A percentile compares a stretch with the other conserved stretches of the same genome.
Evolutionary conservation across 2,888 invertebrate genomes (phyloP).

Genomic region (Oscheius sp.): DNA sequence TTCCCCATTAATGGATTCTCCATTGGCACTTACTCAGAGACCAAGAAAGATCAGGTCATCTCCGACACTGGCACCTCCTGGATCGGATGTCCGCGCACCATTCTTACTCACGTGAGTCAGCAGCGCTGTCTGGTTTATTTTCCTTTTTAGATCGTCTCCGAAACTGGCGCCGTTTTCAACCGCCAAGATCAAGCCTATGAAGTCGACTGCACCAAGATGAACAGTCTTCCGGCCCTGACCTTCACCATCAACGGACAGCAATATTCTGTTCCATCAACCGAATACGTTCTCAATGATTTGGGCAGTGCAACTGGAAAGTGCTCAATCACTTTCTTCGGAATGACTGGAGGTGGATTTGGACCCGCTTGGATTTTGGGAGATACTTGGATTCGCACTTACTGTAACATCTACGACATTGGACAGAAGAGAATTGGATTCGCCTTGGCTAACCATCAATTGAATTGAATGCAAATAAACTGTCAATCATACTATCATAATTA

Average conservation of each 20-base stretch:
- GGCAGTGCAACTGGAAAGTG: conserved; percentile 52
- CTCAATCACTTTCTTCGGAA: conserved; percentile 50
- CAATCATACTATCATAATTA: too few relatives aligned
- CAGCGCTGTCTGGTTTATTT: too few relatives aligned
- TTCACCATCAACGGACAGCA: conserved; percentile 60
- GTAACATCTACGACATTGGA: conserved; percentile 62
- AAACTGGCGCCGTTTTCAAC: conserved; percentile 56
- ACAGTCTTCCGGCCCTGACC: conserved; percentile 53
- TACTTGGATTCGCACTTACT: conserved; percentile 61
- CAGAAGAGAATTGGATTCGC: conserved; percentile 60
- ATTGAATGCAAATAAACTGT: not conserved
- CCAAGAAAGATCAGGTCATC: conserved; percentile 55
- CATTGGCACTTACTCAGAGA: conserved; percentile 53
- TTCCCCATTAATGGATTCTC: conserved; percentile 60
- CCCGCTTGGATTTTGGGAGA: conserved; percentile 58
- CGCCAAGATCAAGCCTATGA: conserved; percentile 53
- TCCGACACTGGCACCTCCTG: conserved; percentile 68
- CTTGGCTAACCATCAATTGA: conserved; percentile 32
- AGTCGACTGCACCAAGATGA: conserved; percentile 56
- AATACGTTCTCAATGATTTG: conserved; percentile 65
- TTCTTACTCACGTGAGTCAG: conserved; percentile 40
- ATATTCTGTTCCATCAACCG: conserved; percentile 60
- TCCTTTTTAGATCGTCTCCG: conserved; percentile 45
- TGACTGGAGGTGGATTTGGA: conserved; percentile 54
- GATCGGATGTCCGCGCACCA: conserved; percentile 56